phyloP scores from a whole-genome alignment of 2,888 invertebrate genomes.

The Harpalus rufipes region DNA sequence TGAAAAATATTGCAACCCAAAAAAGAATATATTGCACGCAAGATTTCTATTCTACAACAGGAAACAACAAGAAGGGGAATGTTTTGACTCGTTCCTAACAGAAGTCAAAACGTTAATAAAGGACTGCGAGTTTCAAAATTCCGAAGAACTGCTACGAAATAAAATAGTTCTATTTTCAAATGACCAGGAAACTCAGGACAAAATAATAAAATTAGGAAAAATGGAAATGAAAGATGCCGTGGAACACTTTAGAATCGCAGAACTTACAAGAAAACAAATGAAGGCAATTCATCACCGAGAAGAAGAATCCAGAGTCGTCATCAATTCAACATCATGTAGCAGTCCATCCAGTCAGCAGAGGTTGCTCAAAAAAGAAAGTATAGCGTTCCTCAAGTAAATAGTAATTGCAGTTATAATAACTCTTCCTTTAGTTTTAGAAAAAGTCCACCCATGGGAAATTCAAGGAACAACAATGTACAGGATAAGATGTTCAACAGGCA shows the following conservation, averaged over 20 bases:
- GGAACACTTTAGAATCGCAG: conserved; percentile 49
- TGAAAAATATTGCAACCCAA: conserved; percentile 52
- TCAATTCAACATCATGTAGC: neutral
- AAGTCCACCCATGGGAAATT: too few species aligned
- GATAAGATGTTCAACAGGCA: neutral
- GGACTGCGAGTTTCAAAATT: conserved; percentile 56
- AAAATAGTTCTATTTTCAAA: conserved; percentile 53
- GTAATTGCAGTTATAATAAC: neutral
- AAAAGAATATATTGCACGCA: conserved; percentile 55
- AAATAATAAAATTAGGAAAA: conserved; percentile 45
- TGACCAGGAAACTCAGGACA: conserved; percentile 33
- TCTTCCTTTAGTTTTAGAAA: neutral
- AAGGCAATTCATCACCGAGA: neutral
- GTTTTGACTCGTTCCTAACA: too few species aligned
- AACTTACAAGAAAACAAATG: conserved; percentile 14
- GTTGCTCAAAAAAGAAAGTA: neutral
- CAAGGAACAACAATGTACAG: neutral
- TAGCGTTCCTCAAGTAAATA: neutral
- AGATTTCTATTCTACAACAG: conserved; percentile 52
- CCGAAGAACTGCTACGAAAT: conserved; percentile 45
- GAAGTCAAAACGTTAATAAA: neutral
- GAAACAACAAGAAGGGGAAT: too few species aligned
- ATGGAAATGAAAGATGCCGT: conserved; percentile 21
- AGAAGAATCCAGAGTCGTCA: neutral
- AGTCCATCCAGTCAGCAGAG: neutral